phyloP scores from a whole-genome alignment of 2,113 vertebrate genomes.

The Zapus hudsonius region DNA sequence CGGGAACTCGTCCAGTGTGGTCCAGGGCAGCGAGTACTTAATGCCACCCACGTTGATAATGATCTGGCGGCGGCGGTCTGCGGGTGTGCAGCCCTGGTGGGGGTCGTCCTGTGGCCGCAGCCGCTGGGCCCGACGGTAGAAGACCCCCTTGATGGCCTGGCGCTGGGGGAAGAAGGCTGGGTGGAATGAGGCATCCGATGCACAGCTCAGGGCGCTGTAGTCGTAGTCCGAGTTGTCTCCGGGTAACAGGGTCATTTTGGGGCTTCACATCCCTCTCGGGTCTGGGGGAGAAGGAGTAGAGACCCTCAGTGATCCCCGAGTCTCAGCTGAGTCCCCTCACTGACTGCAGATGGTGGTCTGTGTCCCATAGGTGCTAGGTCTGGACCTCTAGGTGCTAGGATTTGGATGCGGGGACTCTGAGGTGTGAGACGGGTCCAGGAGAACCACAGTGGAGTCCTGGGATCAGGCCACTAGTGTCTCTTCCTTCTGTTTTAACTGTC shows the following conservation, averaged over 20 bases:
- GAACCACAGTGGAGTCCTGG: background rate
- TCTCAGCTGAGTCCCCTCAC: background rate
- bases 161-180: constrained; percentile 88
- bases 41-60: constrained; percentile 98
- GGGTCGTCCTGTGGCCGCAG: constrained; percentile 83
- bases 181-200: constrained; percentile 92
- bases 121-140: constrained; percentile 93
- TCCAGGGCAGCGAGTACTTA: constrained; percentile 97
- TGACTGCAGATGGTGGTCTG: background rate
- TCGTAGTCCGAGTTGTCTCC: constrained; percentile 98
- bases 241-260: constrained; percentile 96
- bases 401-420: accelerated
- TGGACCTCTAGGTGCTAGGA: background rate
- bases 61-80: constrained; percentile 90
- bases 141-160: constrained; percentile 92
- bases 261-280: constrained; percentile 88
- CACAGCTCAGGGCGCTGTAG: constrained; percentile 96
- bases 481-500: background rate
- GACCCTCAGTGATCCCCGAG: background rate
- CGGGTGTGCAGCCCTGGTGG: constrained; percentile 71
- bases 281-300: constrained; percentile 6
- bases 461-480: too few relatives aligned
- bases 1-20: constrained; percentile 96
- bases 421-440: background rate
- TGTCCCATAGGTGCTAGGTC: background rate